Conservation (phyloP, 2,113 vertebrate species). For the Salvelinus fontinalis region DNA sequence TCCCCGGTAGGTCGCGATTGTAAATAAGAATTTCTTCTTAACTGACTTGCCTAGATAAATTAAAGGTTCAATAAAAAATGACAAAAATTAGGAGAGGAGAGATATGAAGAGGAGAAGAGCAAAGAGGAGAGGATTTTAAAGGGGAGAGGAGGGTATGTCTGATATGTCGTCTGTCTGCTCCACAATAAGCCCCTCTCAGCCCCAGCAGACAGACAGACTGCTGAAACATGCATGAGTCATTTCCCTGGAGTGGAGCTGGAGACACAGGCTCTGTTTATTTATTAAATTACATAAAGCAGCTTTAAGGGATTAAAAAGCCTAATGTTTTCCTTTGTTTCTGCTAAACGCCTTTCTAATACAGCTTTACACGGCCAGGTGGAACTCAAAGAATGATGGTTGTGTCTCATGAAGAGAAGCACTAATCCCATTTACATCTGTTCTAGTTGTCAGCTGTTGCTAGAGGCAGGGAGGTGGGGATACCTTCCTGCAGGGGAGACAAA, state of each 20-base stretch:
- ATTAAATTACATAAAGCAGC: conserved; percentile 64
- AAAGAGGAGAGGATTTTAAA: conserved; percentile 7
- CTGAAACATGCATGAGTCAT: conserved; percentile 74
- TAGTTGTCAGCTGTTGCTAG: conserved; percentile 40
- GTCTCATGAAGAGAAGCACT: conserved; percentile 33
- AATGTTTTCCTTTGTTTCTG: conserved; percentile 61
- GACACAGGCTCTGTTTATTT: conserved; percentile 56
- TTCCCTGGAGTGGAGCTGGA: conserved; percentile 40
- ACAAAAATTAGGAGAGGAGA: conserved; percentile 17
- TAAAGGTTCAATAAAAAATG: conserved; percentile 4
- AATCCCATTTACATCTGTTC: conserved; percentile 51
- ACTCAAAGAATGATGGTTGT: conserved; percentile 33
- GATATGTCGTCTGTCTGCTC: conserved; percentile 59
- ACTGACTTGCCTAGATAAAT: too few relatives aligned
- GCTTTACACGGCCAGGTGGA: conserved; percentile 33
- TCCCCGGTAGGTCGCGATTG: too few relatives aligned
- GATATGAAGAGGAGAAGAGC: background rate
- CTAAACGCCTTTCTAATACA: conserved; percentile 38
- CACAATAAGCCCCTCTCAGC: conserved; percentile 63
- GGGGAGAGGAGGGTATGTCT: conserved; percentile 41
- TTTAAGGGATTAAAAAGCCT: conserved; percentile 64
- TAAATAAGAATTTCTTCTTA: too few relatives aligned
- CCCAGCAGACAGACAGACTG: conserved; percentile 56
- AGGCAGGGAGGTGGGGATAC: conserved; percentile 43
- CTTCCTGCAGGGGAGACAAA: conserved; percentile 34